Percentiles rank a stretch among this genome's conserved stretches.
These are phyloP conservation scores for Lissonota sp. DNA, from an alignment of 2,888 invertebrate species.

Conservation along the genomic window DNA sequence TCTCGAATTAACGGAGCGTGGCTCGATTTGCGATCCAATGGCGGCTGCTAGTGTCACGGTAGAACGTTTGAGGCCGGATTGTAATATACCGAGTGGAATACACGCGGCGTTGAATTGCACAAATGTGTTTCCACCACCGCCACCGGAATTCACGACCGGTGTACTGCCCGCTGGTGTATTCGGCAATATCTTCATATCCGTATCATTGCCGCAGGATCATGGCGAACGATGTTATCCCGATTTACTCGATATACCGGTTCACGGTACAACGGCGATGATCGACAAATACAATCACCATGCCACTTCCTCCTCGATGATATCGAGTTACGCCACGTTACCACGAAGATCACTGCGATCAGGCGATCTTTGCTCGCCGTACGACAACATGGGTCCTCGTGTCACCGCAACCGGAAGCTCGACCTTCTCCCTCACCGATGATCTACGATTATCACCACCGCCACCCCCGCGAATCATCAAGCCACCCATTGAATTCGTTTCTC, in stretches of 20 bases:
- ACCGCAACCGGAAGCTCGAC: constrained; percentile 95
- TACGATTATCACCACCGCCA: constrained; percentile 82
- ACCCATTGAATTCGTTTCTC: constrained; percentile 86
- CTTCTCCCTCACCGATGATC: constrained; percentile 90
- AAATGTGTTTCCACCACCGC: constrained; percentile 85
- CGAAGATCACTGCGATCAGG: constrained; percentile 83
- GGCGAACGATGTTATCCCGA: constrained; percentile 92
- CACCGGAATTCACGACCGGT: constrained; percentile 81
- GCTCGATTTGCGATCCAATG: constrained; percentile 77
- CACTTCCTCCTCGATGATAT: constrained; percentile 79
- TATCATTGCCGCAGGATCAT: constrained; percentile 89
- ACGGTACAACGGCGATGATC: constrained; percentile 67
- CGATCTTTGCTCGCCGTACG: constrained; percentile 89
- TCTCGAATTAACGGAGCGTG: constrained; percentile 77
- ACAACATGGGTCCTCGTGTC: constrained; percentile 95
- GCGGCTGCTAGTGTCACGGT: constrained; percentile 85
- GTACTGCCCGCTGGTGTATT: constrained; percentile 85
- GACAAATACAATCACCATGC: constrained; percentile 79
- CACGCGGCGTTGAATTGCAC: constrained; percentile 82
- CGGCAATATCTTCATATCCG: constrained; percentile 94
- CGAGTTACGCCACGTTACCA: constrained; percentile 82
- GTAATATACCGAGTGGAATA: constrained; percentile 74
- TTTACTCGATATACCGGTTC: constrained; percentile 88
- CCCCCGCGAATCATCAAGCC: constrained; percentile 86
- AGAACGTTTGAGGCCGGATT: constrained; percentile 75